Percentiles rank a stretch among this genome's conserved stretches.
Conservation (phyloP, 2,113 vertebrate species). For the Psophia crepitans region DNA sequence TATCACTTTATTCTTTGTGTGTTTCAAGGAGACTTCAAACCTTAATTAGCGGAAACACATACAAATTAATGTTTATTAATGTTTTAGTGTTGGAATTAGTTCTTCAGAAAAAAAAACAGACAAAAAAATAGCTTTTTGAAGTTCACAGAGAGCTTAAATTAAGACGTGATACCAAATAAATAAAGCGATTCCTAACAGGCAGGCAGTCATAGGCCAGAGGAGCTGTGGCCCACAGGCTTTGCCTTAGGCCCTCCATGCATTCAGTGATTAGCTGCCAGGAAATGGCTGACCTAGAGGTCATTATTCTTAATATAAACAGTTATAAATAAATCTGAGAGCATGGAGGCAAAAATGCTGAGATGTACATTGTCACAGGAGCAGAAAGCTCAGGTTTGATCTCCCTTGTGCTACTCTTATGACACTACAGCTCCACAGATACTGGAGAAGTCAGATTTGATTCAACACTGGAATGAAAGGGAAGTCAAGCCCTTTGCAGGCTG, state of each 20-base stretch:
- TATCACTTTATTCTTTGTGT: not conserved
- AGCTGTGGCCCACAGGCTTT: not conserved
- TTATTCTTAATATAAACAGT: not conserved
- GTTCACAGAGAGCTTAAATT: not conserved
- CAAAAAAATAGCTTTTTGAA: not conserved
- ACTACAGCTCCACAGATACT: rapidly evolving
- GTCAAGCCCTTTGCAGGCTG: not conserved
- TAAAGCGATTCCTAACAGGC: not conserved
- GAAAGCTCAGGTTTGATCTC: not conserved
- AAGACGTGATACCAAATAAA: not conserved
- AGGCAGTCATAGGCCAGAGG: not conserved
- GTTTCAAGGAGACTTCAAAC: not conserved
- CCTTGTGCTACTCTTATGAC: not conserved
- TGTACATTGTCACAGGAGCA: not conserved
- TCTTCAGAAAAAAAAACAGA: not conserved
- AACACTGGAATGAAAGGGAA: not conserved
- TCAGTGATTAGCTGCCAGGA: not conserved
- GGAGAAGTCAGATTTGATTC: not conserved
- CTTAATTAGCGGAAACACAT: not conserved
- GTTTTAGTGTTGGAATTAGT: not conserved
- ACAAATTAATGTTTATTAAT: not conserved
- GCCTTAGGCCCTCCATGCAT: not conserved
- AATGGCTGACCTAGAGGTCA: not conserved
- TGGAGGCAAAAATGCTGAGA: not conserved
- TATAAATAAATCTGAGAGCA: not conserved